Evolutionary conservation across 2,888 invertebrate genomes (phyloP).

Genomic region (Kuschelorhynchus macadamiae): DNA sequence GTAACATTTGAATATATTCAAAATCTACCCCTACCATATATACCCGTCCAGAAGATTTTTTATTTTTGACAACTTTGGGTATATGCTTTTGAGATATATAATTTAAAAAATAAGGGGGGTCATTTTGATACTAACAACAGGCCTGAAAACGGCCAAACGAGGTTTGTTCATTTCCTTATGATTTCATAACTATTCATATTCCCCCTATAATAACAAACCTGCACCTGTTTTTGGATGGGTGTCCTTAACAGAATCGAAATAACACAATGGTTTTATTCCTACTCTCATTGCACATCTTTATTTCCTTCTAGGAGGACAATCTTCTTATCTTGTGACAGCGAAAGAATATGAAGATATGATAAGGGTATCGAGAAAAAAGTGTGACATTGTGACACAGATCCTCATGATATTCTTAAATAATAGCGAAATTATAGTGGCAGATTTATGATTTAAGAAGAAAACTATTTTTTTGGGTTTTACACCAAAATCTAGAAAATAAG

Average conservation of each 20-base stretch:
- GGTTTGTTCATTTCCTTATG: constrained; percentile 48
- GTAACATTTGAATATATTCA: constrained; percentile 14
- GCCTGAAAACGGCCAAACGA: constrained; percentile 51
- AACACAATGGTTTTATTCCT: constrained; percentile 48
- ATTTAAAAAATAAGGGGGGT: constrained; percentile 20
- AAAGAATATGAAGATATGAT: constrained; percentile 52
- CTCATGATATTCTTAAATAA: no score
- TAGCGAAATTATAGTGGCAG: no score
- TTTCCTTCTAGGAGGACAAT: constrained; percentile 49
- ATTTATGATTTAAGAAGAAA: no score
- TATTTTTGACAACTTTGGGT: constrained; percentile 50
- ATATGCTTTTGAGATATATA: constrained; percentile 24
- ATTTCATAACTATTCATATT: constrained; percentile 47
- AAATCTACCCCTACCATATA: constrained; percentile 14
- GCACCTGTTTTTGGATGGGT: constrained; percentile 53
- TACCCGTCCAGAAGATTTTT: constrained; percentile 13
- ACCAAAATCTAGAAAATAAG: no score
- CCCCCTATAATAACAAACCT: constrained; percentile 40
- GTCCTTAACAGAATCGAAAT: constrained; percentile 52
- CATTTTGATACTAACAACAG: constrained; percentile 48
- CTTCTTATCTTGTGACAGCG: constrained; percentile 49
- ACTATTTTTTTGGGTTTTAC: no score
- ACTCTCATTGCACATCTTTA: constrained; percentile 46
- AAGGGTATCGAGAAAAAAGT: constrained; percentile 31
- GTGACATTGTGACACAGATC: no score